Percentiles rank a stretch among this genome's conserved stretches.
These are phyloP conservation scores for Tetragonula carbonaria DNA, from an alignment of 2,888 invertebrate genomes.

Conservation along the genomic window DNA sequence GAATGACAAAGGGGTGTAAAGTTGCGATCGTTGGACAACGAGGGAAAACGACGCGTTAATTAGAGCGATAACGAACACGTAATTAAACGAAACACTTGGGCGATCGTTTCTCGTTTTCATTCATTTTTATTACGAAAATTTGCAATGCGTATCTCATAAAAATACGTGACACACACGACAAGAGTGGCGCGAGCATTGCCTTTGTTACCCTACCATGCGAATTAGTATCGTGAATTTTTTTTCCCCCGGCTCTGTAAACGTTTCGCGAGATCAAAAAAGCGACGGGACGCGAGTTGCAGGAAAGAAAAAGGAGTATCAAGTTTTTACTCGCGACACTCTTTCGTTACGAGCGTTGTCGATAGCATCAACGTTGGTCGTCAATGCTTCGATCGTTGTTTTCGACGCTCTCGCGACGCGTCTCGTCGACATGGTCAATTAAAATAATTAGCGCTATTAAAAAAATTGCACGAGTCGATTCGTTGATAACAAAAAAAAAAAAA, in stretches of 20 bases:
- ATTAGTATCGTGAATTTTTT: slow-evolving; percentile 30
- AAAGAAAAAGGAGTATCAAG: background rate
- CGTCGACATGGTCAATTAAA: background rate
- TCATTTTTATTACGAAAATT: background rate
- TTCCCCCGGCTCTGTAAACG: slow-evolving; percentile 6
- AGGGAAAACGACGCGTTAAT: background rate
- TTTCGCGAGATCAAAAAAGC: slow-evolving; percentile 3
- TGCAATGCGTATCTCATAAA: background rate
- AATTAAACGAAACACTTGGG: slow-evolving; percentile 16
- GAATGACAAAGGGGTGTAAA: background rate
- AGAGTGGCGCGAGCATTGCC: background rate
- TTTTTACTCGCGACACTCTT: background rate
- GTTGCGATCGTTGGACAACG: background rate
- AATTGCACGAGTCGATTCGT: background rate
- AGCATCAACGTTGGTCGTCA: too few relatives aligned
- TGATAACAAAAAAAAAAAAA: too few relatives aligned
- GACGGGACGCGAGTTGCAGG: background rate
- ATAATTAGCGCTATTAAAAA: slow-evolving; percentile 12
- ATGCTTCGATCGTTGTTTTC: background rate
- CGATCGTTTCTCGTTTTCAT: background rate
- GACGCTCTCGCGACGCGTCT: too few relatives aligned
- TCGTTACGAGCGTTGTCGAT: background rate
- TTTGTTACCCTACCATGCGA: slow-evolving; percentile 11
- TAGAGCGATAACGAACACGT: background rate
- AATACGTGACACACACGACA: background rate